A percentile compares a stretch with the other conserved stretches of the same genome.
These are phyloP conservation scores for Listronotus bonariensis DNA, from an alignment of 1,140 invertebrate species.

Conservation along the genomic window DNA sequence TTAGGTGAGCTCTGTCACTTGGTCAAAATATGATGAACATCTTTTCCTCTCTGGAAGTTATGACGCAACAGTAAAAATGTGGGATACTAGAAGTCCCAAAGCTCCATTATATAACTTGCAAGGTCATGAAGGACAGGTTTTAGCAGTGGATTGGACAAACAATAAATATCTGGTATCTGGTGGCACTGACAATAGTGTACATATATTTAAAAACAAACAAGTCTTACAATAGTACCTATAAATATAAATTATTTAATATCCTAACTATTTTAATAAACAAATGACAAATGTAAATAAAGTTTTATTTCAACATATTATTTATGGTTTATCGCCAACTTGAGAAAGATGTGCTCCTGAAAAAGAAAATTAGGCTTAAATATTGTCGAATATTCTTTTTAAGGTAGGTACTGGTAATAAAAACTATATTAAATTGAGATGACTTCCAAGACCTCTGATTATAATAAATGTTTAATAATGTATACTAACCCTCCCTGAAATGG, in stretches of 20 bases:
- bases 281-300: too few relatives aligned
- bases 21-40: slow-evolving; percentile 84
- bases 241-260: neutral
- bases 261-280: too few relatives aligned
- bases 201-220: slow-evolving; percentile 77
- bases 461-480: too few relatives aligned
- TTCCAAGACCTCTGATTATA: too few relatives aligned
- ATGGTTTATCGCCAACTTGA: slow-evolving; percentile 50
- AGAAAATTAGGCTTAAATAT: slow-evolving; percentile 13
- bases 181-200: slow-evolving; percentile 89
- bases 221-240: neutral
- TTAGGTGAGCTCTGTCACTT: slow-evolving; percentile 85
- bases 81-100: slow-evolving; percentile 93
- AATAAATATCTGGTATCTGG: slow-evolving; percentile 86
- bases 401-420: too few relatives aligned
- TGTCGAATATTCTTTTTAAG: too few relatives aligned
- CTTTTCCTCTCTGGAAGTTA: slow-evolving; percentile 93
- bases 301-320: neutral
- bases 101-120: slow-evolving; percentile 90
- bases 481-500: slow-evolving; percentile 57
- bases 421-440: too few relatives aligned
- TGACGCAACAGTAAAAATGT: slow-evolving; percentile 90
- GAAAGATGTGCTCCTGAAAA: slow-evolving; percentile 51
- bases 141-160: slow-evolving; percentile 93
- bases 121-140: slow-evolving; percentile 93